These are phyloP conservation scores for Micropoecilia bifurca DNA, from an alignment of 2,797 vertebrate genomes.

Conservation along the genomic window DNA sequence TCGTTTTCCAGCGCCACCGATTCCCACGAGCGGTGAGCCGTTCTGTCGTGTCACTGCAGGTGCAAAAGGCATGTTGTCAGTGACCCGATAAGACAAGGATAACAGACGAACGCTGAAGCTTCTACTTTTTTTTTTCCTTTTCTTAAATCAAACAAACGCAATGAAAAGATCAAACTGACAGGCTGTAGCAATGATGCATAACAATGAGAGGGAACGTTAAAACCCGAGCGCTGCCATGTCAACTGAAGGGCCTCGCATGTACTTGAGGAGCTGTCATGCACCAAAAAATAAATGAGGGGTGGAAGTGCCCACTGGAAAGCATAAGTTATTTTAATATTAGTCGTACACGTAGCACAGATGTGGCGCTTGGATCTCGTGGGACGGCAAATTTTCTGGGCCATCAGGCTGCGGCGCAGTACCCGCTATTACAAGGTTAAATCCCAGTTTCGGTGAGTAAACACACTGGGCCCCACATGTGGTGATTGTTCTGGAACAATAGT, in stretches of 20 bases:
- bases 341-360: conserved; percentile 29
- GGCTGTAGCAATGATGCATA: not conserved
- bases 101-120: not conserved
- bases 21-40: not conserved
- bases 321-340: conserved; percentile 47
- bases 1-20: conserved; percentile 6
- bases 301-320: conserved; percentile 21
- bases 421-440: conserved; percentile 44
- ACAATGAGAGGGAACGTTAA: not conserved
- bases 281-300: conserved; percentile 35
- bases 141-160: not conserved
- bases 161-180: conserved; percentile 8
- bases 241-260: conserved; percentile 8
- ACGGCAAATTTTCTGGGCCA: conserved; percentile 56
- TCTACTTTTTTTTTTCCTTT: not conserved
- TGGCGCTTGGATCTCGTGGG: conserved; percentile 29
- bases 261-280: not conserved
- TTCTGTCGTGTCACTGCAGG: not conserved
- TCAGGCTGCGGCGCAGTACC: conserved; percentile 8
- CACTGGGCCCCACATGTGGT: conserved; percentile 7
- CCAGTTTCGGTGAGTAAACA: conserved; percentile 29
- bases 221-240: not conserved
- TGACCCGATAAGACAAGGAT: not conserved
- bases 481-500: conserved; percentile 19
- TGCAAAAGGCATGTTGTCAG: not conserved